Evolutionary conservation across 2,797 vertebrate genomes (phyloP).

Genomic region (Dallia pectoralis): DNA sequence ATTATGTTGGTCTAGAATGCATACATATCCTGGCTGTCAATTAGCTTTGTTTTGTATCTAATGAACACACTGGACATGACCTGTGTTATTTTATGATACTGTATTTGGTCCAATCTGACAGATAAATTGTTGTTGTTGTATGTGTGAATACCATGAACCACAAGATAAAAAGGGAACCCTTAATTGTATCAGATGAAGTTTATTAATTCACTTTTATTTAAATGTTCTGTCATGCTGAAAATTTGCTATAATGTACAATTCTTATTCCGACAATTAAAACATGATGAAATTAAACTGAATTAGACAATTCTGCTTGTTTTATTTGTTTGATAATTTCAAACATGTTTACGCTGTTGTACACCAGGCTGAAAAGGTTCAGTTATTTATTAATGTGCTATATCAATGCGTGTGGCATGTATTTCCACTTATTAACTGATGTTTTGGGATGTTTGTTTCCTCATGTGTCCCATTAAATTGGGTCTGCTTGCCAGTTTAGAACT

Average conservation of each 20-base stretch:
- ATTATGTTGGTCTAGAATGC: not conserved
- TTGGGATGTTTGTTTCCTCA: not conserved
- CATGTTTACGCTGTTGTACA: not conserved
- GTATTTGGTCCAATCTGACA: not conserved
- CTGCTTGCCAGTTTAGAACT: not conserved
- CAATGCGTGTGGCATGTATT: not conserved
- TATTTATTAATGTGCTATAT: not conserved
- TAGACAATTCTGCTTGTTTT: not conserved
- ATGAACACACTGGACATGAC: not conserved
- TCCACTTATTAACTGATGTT: not conserved
- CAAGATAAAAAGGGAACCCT: not conserved
- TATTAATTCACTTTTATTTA: not conserved
- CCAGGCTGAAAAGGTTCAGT: not conserved
- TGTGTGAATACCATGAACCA: not conserved
- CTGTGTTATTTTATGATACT: not conserved
- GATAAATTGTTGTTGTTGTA: not conserved
- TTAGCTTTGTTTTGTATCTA: not conserved
- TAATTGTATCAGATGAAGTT: not conserved
- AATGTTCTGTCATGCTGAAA: not conserved
- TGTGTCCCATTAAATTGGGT: not conserved
- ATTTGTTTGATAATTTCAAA: not conserved
- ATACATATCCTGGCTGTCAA: not conserved
- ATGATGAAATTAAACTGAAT: not conserved
- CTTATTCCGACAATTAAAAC: conserved; percentile 2
- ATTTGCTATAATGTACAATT: not conserved